Percentiles rank a stretch among this genome's conserved stretches.
Conservation (phyloP, 1,140 invertebrate genomes). For the Pogonus chalceus region DNA sequence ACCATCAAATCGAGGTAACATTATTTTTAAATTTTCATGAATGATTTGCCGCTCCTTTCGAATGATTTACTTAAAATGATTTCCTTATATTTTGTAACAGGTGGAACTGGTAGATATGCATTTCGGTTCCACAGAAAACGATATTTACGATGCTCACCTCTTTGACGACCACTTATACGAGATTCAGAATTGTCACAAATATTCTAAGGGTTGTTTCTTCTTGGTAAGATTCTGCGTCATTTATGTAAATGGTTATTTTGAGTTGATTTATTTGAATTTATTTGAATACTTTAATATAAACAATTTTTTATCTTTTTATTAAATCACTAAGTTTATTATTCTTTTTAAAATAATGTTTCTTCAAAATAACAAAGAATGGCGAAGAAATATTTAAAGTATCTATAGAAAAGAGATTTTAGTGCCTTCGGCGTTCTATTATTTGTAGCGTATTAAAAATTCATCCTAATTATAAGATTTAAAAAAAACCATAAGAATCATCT, state of each 20-base stretch:
- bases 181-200: constrained; percentile 58
- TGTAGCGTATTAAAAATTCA: too few relatives aligned
- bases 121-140: constrained; percentile 52
- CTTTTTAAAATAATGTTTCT: too few relatives aligned
- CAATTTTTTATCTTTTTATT: too few relatives aligned
- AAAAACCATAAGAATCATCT: too few relatives aligned
- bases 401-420: too few relatives aligned
- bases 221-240: constrained; percentile 50
- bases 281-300: too few relatives aligned
- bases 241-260: not conserved
- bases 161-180: constrained; percentile 59
- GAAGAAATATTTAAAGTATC: too few relatives aligned
- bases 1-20: constrained; percentile 68
- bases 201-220: constrained; percentile 71
- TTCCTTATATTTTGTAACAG: constrained; percentile 34
- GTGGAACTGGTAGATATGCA: constrained; percentile 75
- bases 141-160: constrained; percentile 53
- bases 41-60: constrained; percentile 7
- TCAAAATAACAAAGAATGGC: too few relatives aligned
- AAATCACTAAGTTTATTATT: too few relatives aligned
- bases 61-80: constrained; percentile 5
- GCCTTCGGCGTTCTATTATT: too few relatives aligned
- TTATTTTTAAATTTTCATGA: too few relatives aligned
- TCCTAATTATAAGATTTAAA: too few relatives aligned
- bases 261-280: constrained; percentile 5